Evolutionary conservation across 2,113 vertebrate species (phyloP).

Genomic region (Pterocles burchelli): DNA sequence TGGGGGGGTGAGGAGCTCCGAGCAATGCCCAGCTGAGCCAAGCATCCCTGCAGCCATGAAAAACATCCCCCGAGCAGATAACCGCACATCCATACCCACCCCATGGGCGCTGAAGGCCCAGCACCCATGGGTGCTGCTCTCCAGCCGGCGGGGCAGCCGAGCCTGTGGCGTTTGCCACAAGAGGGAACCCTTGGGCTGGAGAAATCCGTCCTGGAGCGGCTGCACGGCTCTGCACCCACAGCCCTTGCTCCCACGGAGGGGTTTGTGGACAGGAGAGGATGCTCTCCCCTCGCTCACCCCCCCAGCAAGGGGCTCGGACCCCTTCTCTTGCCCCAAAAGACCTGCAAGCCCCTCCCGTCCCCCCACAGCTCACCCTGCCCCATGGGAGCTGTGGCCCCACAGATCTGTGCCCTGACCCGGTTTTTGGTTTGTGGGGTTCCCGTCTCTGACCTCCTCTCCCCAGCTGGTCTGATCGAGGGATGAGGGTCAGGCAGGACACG

Average conservation of each 20-base stretch:
- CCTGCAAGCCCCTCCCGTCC: neutral
- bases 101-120: neutral
- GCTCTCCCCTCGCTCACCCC: neutral
- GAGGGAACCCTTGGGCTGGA: constrained; percentile 69
- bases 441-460: neutral
- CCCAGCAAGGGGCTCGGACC: accelerated
- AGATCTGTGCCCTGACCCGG: accelerated
- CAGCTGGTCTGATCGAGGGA: neutral
- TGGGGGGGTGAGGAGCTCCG: neutral
- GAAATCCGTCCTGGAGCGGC: neutral
- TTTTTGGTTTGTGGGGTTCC: accelerated
- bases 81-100: accelerated
- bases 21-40: neutral
- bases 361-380: neutral
- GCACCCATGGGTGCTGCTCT: neutral
- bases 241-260: neutral
- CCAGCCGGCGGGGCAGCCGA: no score
- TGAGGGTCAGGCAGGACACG: neutral
- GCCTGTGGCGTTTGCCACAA: constrained; percentile 37
- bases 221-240: neutral
- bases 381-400: accelerated
- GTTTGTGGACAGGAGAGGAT: neutral
- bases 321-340: neutral
- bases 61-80: accelerated
- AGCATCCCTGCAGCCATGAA: accelerated